Conservation (phyloP, 2,113 vertebrate genomes). For the Gymnogyps californianus region DNA sequence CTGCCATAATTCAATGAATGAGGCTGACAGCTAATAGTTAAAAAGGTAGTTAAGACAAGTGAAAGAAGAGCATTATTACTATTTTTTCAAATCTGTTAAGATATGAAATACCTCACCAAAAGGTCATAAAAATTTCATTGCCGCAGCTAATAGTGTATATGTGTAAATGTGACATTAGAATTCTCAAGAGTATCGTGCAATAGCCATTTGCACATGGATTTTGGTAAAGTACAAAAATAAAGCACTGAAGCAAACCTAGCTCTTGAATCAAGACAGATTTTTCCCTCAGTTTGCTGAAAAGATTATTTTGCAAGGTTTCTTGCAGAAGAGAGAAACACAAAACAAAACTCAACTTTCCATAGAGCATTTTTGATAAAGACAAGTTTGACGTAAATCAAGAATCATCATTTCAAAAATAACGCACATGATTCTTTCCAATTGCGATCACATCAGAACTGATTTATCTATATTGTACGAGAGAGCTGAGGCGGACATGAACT, state of each 20-base stretch:
- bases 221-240: not conserved
- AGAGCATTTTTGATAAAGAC: not conserved
- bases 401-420: not conserved
- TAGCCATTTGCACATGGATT: not conserved
- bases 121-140: not conserved
- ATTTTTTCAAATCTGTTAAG: not conserved
- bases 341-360: not conserved
- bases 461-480: not conserved
- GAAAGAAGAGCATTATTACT: not conserved
- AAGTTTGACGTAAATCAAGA: not conserved
- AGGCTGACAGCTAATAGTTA: not conserved
- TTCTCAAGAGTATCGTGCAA: not conserved
- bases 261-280: not conserved
- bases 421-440: not conserved
- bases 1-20: not conserved
- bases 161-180: not conserved
- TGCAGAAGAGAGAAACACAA: not conserved
- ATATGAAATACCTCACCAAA: not conserved
- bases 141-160: not conserved
- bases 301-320: not conserved
- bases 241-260: not conserved
- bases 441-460: not conserved
- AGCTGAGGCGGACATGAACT: not conserved
- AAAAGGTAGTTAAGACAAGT: not conserved
- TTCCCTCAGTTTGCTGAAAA: not conserved